These are phyloP conservation scores for Zaprionus kolodkinae DNA, from an alignment of 1,140 invertebrate genomes.

Conservation along the genomic window DNA sequence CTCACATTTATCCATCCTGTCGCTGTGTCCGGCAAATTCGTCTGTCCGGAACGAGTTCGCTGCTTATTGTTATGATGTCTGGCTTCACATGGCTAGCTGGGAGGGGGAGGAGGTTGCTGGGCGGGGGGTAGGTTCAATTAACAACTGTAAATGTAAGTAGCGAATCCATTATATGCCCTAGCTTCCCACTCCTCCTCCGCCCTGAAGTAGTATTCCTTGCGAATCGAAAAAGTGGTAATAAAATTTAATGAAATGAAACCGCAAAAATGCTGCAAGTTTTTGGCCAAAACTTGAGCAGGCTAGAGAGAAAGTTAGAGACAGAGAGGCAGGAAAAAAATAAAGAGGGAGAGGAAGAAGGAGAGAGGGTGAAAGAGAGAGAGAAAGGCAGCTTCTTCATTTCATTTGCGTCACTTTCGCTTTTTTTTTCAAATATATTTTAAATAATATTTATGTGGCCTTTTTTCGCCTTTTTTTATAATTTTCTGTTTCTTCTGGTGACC, in stretches of 20 bases:
- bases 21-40: neutral
- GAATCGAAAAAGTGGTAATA: constrained; percentile 55
- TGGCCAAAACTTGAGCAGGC: neutral
- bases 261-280: constrained; percentile 18
- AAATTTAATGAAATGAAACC: constrained; percentile 77
- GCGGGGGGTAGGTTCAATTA: constrained; percentile 19
- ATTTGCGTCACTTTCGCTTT: constrained; percentile 52
- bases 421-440: constrained; percentile 71
- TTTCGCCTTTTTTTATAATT: constrained; percentile 1
- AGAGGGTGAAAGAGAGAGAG: neutral
- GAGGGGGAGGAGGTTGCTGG: too few species aligned
- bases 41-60: constrained; percentile 19
- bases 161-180: constrained; percentile 28
- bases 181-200: too few species aligned
- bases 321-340: neutral
- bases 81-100: neutral
- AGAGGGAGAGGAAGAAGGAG: too few species aligned
- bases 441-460: constrained; percentile 68
- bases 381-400: constrained; percentile 6
- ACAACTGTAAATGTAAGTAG: constrained; percentile 37
- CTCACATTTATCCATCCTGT: constrained; percentile 7
- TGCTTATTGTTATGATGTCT: constrained; percentile 43
- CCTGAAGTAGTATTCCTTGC: too few species aligned
- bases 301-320: neutral
- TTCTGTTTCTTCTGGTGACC: constrained; percentile 36